These are phyloP conservation scores for Apamea anceps DNA, from an alignment of 2,888 invertebrate species.

Conservation along the genomic window DNA sequence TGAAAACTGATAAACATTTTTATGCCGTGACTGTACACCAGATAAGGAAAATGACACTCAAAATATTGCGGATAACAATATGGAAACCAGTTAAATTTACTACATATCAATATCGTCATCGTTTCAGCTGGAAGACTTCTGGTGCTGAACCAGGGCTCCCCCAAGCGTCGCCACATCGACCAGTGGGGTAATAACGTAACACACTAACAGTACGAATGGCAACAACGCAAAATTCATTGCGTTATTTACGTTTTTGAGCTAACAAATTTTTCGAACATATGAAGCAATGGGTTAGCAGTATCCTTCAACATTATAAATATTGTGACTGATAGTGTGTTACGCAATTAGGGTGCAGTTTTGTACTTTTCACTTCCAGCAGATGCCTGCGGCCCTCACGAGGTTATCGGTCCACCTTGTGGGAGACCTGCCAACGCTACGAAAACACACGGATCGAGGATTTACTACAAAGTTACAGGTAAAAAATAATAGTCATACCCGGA, in stretches of 20 bases:
- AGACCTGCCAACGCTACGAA: neutral
- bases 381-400: neutral
- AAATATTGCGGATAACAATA: neutral
- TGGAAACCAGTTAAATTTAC: neutral
- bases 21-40: neutral
- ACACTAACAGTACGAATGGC: no score
- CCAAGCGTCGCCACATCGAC: neutral
- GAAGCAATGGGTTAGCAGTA: no score
- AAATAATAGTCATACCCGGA: conserved; percentile 15
- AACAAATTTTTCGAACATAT: no score
- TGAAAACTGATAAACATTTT: neutral
- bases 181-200: neutral
- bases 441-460: neutral
- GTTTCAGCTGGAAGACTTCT: neutral
- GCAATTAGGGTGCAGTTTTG: neutral
- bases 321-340: neutral
- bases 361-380: neutral
- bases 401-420: neutral
- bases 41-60: neutral
- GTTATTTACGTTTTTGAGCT: no score
- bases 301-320: neutral
- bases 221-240: no score
- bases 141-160: no score
- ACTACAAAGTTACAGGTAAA: neutral
- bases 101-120: neutral